Evolutionary conservation across 2,888 invertebrate species (phyloP), one percentile per base, ranked within the genome.

Genomic region (Reticulitermes lucifugus): DNA sequence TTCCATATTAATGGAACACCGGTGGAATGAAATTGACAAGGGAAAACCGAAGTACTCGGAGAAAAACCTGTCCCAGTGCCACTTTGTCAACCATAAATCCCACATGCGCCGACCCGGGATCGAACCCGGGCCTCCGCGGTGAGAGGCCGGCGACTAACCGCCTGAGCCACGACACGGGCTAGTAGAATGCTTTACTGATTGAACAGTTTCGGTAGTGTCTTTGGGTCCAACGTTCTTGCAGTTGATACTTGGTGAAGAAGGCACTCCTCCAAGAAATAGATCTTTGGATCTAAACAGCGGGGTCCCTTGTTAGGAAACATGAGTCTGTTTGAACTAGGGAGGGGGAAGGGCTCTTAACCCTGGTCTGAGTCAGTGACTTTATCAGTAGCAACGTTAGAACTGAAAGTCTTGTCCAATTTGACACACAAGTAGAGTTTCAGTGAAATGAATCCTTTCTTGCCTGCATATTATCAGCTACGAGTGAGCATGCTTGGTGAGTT

Each of bases 341-440:
- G 60, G 25, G 12, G n/a, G 65, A n/a, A 65, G 65, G 65, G 7
- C 12, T 65, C 5, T 9, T 65, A 65, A 65, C 65, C 65, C 65
- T 25, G 65, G 65, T n/a, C n/a, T 25, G 65, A 65, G 65, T 25
- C 65, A 65, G 25, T 25, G 25, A 25, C 25, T 65, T 25, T n/a
- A 65, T 65, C 65, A 65, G n/a, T 65, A 65, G 65, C 65, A 65
- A n/a, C 25, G 65, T 25, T 25, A 65, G 65, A 65, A 65, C 65
- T 65, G 65, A 65, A n/a, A 65, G n/a, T n/a, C 65, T 65, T 65
- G 65, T 65, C 65, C n/a, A 65, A 65, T 65, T 65, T 25, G 65
- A n/a, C 25, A n/a, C n/a, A 55, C 65, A 25, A 25, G 25, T n/a
- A 65, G 55, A 18, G 21, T 14, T 18, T 1, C 55, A 2, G 14